Evolutionary conservation across 1,140 invertebrate species (phyloP).

Genomic region (Tenebrio molitor): DNA sequence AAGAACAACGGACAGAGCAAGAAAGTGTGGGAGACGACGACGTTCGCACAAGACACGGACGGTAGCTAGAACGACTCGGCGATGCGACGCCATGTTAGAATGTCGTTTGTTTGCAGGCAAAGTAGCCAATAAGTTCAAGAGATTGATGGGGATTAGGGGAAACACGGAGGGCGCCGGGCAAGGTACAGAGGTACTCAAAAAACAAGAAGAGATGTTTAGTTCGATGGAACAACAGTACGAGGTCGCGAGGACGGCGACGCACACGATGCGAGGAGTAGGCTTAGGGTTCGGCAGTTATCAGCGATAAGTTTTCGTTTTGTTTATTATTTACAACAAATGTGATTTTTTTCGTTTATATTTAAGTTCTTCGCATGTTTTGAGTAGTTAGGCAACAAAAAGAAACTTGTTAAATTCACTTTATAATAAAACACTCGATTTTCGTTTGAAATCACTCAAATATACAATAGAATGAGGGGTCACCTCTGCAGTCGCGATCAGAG

Average conservation of each 20-base stretch:
- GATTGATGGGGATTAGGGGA: slow-evolving; percentile 94
- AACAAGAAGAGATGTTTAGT: slow-evolving; percentile 92
- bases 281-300: slow-evolving; percentile 78
- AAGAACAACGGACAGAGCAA: slow-evolving; percentile 58
- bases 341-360: slow-evolving; percentile 30
- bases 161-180: slow-evolving; percentile 65
- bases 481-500: slow-evolving; percentile 2
- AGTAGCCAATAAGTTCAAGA: slow-evolving; percentile 94
- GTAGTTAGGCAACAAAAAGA: slow-evolving; percentile 17
- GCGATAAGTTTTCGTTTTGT: slow-evolving; percentile 53
- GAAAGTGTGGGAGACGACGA: slow-evolving; percentile 85
- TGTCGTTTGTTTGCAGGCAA: slow-evolving; percentile 67
- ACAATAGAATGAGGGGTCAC: too few species aligned
- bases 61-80: too few species aligned
- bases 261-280: slow-evolving; percentile 93
- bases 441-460: slow-evolving; percentile 26
- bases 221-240: slow-evolving; percentile 96
- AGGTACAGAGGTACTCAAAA: slow-evolving; percentile 77
- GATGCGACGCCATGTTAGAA: not conserved
- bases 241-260: slow-evolving; percentile 91
- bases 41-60: slow-evolving; percentile 90
- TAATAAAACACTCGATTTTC: slow-evolving; percentile 32
- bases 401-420: slow-evolving; percentile 36
- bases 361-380: slow-evolving; percentile 17
- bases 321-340: slow-evolving; percentile 14